phyloP scores from a whole-genome alignment of 2,797 vertebrate species.

The Lateolabrax maculatus region DNA sequence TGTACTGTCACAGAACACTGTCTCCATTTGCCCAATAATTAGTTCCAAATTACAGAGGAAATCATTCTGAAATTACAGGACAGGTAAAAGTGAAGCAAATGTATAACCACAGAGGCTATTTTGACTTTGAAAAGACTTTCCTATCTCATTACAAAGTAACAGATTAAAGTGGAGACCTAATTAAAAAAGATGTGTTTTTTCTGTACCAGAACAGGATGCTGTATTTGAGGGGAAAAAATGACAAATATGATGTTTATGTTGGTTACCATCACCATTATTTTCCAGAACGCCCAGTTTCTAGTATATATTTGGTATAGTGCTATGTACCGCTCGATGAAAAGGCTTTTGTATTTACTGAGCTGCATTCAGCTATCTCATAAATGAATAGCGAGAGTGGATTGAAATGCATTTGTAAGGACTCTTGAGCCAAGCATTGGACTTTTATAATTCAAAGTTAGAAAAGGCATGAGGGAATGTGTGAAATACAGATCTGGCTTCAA shows the following conservation, averaged over 20 bases:
- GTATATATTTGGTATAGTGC: not conserved
- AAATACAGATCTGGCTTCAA: constrained; percentile 19
- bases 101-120: not conserved
- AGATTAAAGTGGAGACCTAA: not conserved
- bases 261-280: constrained; percentile 6
- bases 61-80: not conserved
- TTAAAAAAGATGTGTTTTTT: not conserved
- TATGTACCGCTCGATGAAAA: not conserved
- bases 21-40: constrained; percentile 15
- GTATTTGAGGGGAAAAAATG: not conserved
- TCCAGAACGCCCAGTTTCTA: not conserved
- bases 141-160: not conserved
- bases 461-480: constrained; percentile 6
- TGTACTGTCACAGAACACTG: not conserved
- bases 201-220: not conserved
- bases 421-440: constrained; percentile 32
- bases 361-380: constrained; percentile 24
- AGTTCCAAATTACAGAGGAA: constrained; percentile 8
- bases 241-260: not conserved
- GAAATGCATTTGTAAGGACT: constrained; percentile 33
- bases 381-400: constrained; percentile 30
- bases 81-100: constrained; percentile 4
- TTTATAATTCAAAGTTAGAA: constrained; percentile 25
- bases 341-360: constrained; percentile 23
- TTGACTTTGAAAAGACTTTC: not conserved